Evolutionary conservation across 1,140 invertebrate genomes (phyloP).

Genomic region (Apis mellifera): DNA sequence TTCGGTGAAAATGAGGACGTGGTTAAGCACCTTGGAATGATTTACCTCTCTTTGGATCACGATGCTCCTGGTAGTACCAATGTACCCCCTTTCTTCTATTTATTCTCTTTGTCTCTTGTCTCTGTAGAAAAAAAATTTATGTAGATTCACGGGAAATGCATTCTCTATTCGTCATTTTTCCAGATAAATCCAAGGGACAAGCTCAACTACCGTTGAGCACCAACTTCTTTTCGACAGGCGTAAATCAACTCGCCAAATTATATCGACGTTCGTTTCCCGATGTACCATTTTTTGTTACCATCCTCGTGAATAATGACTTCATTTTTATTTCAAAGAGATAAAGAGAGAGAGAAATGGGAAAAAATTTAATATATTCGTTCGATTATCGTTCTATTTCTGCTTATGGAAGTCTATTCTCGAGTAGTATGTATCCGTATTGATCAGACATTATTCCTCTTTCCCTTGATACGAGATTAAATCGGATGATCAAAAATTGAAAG

Average conservation of each 20-base stretch:
- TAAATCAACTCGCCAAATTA: constrained; percentile 19
- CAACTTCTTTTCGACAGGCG: background rate
- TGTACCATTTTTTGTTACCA: background rate
- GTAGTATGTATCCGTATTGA: too few species aligned
- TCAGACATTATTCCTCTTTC: too few species aligned
- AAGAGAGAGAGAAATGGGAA: background rate
- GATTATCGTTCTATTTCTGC: too few species aligned
- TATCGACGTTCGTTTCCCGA: background rate
- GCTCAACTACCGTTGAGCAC: background rate
- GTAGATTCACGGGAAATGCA: background rate
- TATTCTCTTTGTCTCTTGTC: background rate
- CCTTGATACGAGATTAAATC: too few species aligned
- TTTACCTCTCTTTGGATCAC: constrained; percentile 34
- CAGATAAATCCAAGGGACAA: constrained; percentile 20
- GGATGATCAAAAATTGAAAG: too few species aligned
- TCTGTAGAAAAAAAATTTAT: constrained; percentile 25
- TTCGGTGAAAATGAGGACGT: constrained; percentile 41
- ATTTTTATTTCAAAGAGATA: background rate
- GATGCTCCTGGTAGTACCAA: constrained; percentile 6
- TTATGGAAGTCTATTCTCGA: too few species aligned
- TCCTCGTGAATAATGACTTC: background rate
- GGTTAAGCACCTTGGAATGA: constrained; percentile 45
- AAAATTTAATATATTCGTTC: background rate
- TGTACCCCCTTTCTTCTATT: background rate
- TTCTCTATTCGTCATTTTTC: constrained; percentile 8